A percentile compares a stretch with the other conserved stretches of the same genome.
These are phyloP conservation scores for Cathartes aura DNA, from an alignment of 2,113 vertebrate species.

Conservation along the genomic window DNA sequence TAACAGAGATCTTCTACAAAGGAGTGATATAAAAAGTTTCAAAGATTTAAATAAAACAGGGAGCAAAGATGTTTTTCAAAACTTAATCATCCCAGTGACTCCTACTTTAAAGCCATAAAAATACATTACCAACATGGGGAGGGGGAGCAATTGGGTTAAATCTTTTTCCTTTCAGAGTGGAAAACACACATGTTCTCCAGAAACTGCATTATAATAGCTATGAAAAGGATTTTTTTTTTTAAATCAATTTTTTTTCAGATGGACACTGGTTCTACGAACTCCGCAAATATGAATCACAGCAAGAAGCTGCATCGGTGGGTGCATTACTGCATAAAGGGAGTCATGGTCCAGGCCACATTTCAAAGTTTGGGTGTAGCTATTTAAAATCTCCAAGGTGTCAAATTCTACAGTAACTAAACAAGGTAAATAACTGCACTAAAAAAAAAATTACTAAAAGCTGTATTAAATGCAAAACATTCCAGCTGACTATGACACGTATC, in stretches of 20 bases:
- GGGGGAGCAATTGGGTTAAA: not conserved
- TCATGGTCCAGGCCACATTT: not conserved
- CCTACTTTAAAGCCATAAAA: not conserved
- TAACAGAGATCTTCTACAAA: not conserved
- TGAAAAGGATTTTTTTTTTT: not conserved
- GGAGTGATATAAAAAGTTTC: not conserved
- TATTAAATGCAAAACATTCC: not conserved
- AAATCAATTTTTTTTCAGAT: not conserved
- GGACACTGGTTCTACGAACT: not conserved
- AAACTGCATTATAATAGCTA: not conserved
- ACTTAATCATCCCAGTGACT: not conserved
- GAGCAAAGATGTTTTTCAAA: not conserved
- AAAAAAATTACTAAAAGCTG: not conserved
- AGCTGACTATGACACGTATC: not conserved
- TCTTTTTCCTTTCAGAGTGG: not conserved
- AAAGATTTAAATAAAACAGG: not conserved
- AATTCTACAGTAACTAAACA: not conserved
- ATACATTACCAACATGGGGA: not conserved
- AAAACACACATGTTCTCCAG: not conserved
- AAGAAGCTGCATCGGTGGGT: not conserved
- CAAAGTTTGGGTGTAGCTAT: not conserved
- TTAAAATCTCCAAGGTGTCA: not conserved
- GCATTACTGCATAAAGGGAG: not conserved
- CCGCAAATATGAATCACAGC: not conserved
- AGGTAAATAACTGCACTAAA: not conserved